Percentiles rank a stretch among this genome's conserved stretches.
Conservation (phyloP, 2,888 invertebrate genomes). For the Protophormia terraenovae region DNA sequence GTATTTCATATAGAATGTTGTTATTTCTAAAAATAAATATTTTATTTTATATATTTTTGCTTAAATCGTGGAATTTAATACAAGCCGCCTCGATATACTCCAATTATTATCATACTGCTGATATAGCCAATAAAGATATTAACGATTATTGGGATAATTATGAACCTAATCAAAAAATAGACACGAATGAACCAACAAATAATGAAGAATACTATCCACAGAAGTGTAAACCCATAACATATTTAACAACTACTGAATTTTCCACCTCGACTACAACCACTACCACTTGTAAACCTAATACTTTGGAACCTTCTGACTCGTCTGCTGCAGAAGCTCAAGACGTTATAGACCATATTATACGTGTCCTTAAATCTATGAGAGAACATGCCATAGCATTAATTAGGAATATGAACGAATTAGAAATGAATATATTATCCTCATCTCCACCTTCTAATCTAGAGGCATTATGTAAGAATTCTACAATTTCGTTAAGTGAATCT, state of each 20-base stretch:
- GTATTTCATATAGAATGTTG: background rate
- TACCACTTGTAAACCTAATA: background rate
- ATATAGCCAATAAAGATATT: background rate
- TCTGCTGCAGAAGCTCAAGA: slow-evolving; percentile 49
- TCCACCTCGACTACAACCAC: background rate
- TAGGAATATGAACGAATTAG: slow-evolving; percentile 66
- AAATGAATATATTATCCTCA: slow-evolving; percentile 61
- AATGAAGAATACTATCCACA: background rate
- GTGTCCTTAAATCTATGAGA: slow-evolving; percentile 64
- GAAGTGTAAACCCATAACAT: background rate
- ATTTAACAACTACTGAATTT: background rate
- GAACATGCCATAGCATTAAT: slow-evolving; percentile 63
- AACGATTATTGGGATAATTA: slow-evolving; percentile 17
- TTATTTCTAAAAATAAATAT: slow-evolving; percentile 3
- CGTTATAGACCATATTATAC: slow-evolving; percentile 62
- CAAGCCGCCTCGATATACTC: background rate
- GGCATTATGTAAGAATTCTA: slow-evolving; percentile 10
- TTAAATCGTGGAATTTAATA: background rate
- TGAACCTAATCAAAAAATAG: background rate
- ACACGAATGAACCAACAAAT: background rate
- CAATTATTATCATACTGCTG: slow-evolving; percentile 5
- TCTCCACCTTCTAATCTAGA: background rate
- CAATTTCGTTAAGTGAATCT: background rate
- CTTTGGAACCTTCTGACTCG: background rate
- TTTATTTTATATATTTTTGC: slow-evolving; percentile 45